Evolutionary conservation across 2,113 vertebrate species (phyloP), one percentile per base, ranked within the genome.

Genomic region (Cercocebus atys): DNA sequence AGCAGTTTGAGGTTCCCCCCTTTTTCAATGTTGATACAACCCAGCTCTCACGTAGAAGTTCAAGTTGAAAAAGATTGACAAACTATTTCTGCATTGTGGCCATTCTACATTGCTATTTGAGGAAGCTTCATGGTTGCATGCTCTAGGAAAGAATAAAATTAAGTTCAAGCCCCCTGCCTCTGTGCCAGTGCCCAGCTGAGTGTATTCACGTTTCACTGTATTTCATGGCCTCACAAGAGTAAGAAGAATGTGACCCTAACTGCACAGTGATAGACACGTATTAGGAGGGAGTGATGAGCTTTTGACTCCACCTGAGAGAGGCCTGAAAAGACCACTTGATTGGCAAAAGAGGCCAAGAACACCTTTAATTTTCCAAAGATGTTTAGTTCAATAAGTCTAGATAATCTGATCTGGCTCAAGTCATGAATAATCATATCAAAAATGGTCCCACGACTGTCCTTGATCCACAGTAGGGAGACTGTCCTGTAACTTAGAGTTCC

Each of bases 151-250:
- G 12, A 50, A 50, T 13, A 50, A 50, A 3, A 50, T 13, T 50
- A 50, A 50, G 47, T 50, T 50, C 47, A 50, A 50, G 47, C 12
- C 47, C 47, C 47, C 47, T 50, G 12, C 43, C 13, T 27, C 9
- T n/a, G 8, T 7, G 23, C 11, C 2, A 32, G 14, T 1, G 3
- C 18, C n/a, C 43, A 50, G 18, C 6, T 32, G 3, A n/a, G 30
- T 45, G 8, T 11, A 11, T 68, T 50, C 20, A 25, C 20, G 9
- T n/a, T 47, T n/a, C 12, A 5, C 35, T 25, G 22, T 18, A 4
- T 25, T 30, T 40, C 38, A 8, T 6, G 5, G 5, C 50, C 38
- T 45, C 40, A 10, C 5, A 0, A 2, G 5, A 68, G 32, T 68
- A 32, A 52, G 76, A 47, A 52, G 9, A 18, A 61, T 2, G 23